A percentile compares a stretch with the other conserved stretches of the same genome.
Evolutionary conservation across 2,113 vertebrate species (phyloP).

Genomic region (Capreolus pygargus): DNA sequence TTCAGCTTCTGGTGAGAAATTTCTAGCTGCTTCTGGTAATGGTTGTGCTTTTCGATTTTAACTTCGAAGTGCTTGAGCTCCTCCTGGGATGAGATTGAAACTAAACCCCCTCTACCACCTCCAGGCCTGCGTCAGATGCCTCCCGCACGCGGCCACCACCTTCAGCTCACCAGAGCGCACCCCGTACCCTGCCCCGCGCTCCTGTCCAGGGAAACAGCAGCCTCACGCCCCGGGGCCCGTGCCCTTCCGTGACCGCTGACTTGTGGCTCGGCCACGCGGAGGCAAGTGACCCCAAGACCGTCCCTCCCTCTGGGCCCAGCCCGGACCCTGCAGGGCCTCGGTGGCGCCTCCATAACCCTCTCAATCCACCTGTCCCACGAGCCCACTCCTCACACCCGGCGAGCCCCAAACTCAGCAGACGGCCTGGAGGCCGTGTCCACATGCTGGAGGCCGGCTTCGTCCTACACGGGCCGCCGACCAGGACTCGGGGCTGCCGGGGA

Average conservation of each 20-base stretch:
- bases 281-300: background rate
- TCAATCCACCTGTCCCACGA: fast-evolving
- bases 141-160: fast-evolving
- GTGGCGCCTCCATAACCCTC: background rate
- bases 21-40: conserved; percentile 96
- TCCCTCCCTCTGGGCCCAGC: background rate
- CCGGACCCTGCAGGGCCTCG: fast-evolving
- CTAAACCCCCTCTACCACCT: background rate
- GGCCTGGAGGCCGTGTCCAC: fast-evolving
- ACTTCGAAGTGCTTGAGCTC: conserved; percentile 96
- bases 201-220: no score
- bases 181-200: fast-evolving
- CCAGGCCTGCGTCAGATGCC: fast-evolving
- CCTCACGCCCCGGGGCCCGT: fast-evolving
- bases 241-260: background rate
- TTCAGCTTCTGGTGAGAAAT: conserved; percentile 95
- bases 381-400: fast-evolving
- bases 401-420: background rate
- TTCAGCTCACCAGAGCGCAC: fast-evolving
- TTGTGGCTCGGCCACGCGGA: background rate
- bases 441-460: fast-evolving
- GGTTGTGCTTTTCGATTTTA: conserved; percentile 96
- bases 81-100: conserved; percentile 80
- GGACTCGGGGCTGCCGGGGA: fast-evolving
- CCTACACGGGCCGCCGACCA: fast-evolving